Percentiles rank a stretch among this genome's conserved stretches.
phyloP scores from a whole-genome alignment of 2,113 vertebrate species.

The Nycticryphes semicollaris region DNA sequence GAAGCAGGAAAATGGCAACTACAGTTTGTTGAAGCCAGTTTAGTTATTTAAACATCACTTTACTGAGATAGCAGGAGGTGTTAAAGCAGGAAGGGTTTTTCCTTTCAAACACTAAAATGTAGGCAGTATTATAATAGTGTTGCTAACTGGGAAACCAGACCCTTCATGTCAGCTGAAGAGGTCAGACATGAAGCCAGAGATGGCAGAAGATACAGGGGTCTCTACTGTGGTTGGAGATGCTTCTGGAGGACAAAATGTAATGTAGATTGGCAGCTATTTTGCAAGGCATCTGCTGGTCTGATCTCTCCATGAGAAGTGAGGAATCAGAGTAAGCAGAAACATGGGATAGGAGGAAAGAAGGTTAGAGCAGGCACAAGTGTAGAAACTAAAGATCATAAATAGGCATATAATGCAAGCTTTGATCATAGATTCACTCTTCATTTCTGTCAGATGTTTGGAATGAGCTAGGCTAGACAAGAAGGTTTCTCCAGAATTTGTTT shows the following conservation, averaged over 20 bases:
- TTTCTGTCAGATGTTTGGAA: neutral
- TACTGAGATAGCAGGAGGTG: constrained; percentile 73
- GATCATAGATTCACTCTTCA: neutral
- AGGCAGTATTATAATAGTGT: constrained; percentile 28
- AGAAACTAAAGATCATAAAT: neutral
- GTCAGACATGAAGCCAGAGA: constrained; percentile 10
- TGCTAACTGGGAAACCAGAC: neutral
- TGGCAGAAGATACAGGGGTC: neutral
- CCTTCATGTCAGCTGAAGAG: constrained; percentile 5
- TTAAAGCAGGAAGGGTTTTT: constrained; percentile 67
- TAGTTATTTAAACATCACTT: constrained; percentile 80
- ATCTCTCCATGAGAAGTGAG: neutral
- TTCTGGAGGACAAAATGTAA: constrained; percentile 17
- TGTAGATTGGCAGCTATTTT: constrained; percentile 12
- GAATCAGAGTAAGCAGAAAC: neutral
- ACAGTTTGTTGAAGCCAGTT: constrained; percentile 78
- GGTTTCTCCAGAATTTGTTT: neutral
- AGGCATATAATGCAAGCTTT: neutral
- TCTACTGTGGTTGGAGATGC: neutral
- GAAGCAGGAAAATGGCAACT: constrained; percentile 77
- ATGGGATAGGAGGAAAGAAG: neutral
- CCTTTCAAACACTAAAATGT: constrained; percentile 39
- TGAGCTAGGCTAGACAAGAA: neutral
- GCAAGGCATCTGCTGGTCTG: constrained; percentile 10
- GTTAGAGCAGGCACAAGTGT: neutral